Evolutionary conservation across 2,888 invertebrate genomes (phyloP).

Genomic region (Steinernema carpocapsae): DNA sequence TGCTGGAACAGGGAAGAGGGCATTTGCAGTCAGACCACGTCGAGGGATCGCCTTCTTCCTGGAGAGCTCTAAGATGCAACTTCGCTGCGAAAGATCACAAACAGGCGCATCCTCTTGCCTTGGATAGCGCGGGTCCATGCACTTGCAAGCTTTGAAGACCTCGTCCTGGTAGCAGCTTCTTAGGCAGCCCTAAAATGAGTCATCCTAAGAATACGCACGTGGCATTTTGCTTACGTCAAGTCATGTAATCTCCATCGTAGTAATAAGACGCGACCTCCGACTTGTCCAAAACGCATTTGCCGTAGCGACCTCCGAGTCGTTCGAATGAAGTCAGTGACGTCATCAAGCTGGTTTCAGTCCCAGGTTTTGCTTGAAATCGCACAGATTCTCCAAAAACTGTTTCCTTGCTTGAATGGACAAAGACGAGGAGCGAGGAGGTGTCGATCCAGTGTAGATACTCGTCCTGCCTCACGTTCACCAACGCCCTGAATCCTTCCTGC

Average conservation of each 20-base stretch:
- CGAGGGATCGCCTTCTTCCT: slow-evolving; percentile 51
- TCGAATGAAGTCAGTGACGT: slow-evolving; percentile 35
- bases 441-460: slow-evolving; percentile 47
- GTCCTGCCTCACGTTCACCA: slow-evolving; percentile 39
- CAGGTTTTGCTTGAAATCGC: slow-evolving; percentile 41
- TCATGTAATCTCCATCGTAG: slow-evolving; percentile 45
- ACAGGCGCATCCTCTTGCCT: neutral
- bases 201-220: too few species aligned
- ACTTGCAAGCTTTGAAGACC: slow-evolving; percentile 46
- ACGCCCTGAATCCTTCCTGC: slow-evolving; percentile 40
- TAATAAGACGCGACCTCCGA: slow-evolving; percentile 46
- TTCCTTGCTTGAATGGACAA: slow-evolving; percentile 36
- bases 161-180: slow-evolving; percentile 57
- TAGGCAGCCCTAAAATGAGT: slow-evolving; percentile 49
- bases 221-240: slow-evolving; percentile 36
- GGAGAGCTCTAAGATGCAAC: neutral
- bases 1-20: slow-evolving; percentile 50
- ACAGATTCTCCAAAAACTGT: slow-evolving; percentile 42
- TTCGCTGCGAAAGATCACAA: neutral
- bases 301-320: slow-evolving; percentile 43
- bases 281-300: slow-evolving; percentile 40
- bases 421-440: slow-evolving; percentile 38
- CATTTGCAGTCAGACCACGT: slow-evolving; percentile 50
- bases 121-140: slow-evolving; percentile 58
- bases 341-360: slow-evolving; percentile 34